phyloP scores from a whole-genome alignment of 2,113 vertebrate species.

The Ondatra zibethicus region DNA sequence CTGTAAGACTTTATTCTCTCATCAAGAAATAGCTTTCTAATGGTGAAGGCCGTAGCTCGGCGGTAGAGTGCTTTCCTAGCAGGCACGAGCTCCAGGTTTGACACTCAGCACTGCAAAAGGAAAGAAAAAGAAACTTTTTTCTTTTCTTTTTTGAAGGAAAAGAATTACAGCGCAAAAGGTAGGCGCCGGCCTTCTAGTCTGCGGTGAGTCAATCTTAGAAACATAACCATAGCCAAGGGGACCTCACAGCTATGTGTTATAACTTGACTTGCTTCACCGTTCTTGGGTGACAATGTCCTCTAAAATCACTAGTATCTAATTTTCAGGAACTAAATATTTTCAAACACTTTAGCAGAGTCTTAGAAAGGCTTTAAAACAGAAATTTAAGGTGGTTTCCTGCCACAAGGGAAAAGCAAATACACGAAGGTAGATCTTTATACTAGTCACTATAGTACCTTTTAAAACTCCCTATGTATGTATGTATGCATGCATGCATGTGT shows the following conservation, averaged over 20 bases:
- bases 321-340: conserved; percentile 16
- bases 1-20: accelerated
- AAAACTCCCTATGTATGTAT: not conserved
- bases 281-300: not conserved
- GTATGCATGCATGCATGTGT: not conserved
- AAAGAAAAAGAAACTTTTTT: not conserved
- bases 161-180: not conserved
- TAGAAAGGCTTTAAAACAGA: not conserved
- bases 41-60: not conserved
- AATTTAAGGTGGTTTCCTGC: conserved; percentile 25
- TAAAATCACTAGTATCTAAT: not conserved
- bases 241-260: accelerated
- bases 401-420: not conserved
- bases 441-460: not conserved
- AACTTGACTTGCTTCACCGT: not conserved
- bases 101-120: not conserved
- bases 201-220: accelerated
- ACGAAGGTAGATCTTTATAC: not conserved
- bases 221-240: accelerated
- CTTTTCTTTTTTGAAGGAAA: not conserved
- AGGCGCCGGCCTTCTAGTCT: not conserved
- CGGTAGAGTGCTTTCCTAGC: not conserved
- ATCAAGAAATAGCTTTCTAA: not conserved
- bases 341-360: not conserved
- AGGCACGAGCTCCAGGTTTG: not conserved